A percentile compares a stretch with the other conserved stretches of the same genome.
Conservation (phyloP, 2,888 invertebrate genomes). For the Leucophora obtusa region DNA sequence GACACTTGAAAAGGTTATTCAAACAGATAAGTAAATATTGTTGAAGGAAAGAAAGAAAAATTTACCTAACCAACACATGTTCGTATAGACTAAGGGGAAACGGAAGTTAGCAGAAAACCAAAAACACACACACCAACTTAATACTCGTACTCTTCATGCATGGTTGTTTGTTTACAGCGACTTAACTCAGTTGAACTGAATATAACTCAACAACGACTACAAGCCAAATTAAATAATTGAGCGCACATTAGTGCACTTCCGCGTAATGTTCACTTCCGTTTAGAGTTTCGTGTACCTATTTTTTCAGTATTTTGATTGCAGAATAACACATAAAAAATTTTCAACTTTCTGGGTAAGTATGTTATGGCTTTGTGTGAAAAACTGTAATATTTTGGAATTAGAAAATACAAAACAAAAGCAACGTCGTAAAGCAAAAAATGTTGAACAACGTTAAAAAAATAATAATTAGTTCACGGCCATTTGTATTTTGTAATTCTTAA, state of each 20-base stretch:
- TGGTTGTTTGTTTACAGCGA: not conserved
- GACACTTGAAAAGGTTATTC: conserved; percentile 9
- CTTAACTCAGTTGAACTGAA: conserved; percentile 30
- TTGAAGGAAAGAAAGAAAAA: not conserved
- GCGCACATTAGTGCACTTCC: conserved; percentile 64
- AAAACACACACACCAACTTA: not conserved
- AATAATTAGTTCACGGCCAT: too few relatives aligned
- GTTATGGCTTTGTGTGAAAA: too few relatives aligned
- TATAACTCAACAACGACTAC: conserved; percentile 28
- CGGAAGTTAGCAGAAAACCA: conserved; percentile 35
- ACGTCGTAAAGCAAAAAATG: not conserved
- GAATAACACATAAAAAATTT: not conserved
- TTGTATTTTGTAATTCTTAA: not conserved
- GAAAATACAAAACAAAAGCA: too few relatives aligned
- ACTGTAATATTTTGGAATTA: too few relatives aligned
- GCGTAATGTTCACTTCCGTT: conserved; percentile 62
- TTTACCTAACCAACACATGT: conserved; percentile 1
- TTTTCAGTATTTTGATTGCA: conserved; percentile 1
- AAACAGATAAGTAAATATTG: conserved; percentile 2
- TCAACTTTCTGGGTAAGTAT: not conserved
- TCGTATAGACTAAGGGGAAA: conserved; percentile 20
- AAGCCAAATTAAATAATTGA: conserved; percentile 63
- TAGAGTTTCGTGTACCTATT: conserved; percentile 34
- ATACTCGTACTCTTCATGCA: not conserved
- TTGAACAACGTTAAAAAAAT: not conserved